Percentiles rank a stretch among this genome's conserved stretches.
These are phyloP conservation scores for Drosophila gunungcola DNA, from an alignment of 1,140 invertebrate species.

Conservation along the genomic window DNA sequence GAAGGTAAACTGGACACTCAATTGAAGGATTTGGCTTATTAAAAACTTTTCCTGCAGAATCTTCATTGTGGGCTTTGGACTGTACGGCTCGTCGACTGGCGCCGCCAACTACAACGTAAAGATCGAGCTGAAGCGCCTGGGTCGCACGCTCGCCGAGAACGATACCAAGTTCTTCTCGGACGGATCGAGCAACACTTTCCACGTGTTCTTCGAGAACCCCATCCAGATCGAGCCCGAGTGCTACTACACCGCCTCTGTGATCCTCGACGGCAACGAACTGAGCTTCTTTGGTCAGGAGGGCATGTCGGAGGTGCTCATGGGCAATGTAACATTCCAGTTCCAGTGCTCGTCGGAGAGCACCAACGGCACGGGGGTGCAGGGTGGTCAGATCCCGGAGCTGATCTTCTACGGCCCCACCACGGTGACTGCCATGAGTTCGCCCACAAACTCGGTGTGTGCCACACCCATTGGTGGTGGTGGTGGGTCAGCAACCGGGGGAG, in stretches of 20 bases:
- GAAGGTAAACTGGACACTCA: slow-evolving; percentile 44
- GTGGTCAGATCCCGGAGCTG: slow-evolving; percentile 96
- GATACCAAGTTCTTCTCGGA: slow-evolving; percentile 97
- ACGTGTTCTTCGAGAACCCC: slow-evolving; percentile 96
- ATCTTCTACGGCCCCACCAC: slow-evolving; percentile 94
- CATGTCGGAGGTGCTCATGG: slow-evolving; percentile 94
- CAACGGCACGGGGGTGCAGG: slow-evolving; percentile 97
- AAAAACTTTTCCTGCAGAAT: slow-evolving; percentile 86
- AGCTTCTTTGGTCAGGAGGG: slow-evolving; percentile 98
- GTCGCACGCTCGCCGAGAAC: slow-evolving; percentile 93
- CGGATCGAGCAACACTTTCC: slow-evolving; percentile 96
- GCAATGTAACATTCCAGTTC: slow-evolving; percentile 96
- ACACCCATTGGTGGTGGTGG: slow-evolving; percentile 56
- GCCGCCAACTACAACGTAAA: slow-evolving; percentile 96
- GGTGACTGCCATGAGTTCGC: slow-evolving; percentile 73
- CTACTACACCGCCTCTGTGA: slow-evolving; percentile 95
- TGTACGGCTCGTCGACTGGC: slow-evolving; percentile 96
- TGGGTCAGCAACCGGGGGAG: slow-evolving; percentile 8
- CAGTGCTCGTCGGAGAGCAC: slow-evolving; percentile 97
- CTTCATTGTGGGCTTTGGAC: slow-evolving; percentile 96
- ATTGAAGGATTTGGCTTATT: background rate
- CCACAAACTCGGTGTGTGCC: slow-evolving; percentile 74
- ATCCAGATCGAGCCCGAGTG: slow-evolving; percentile 96
- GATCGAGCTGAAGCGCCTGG: slow-evolving; percentile 94
- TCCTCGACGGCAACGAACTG: slow-evolving; percentile 95